These are phyloP conservation scores for Oplegnathus fasciatus DNA, from an alignment of 2,113 vertebrate genomes.

Conservation along the genomic window DNA sequence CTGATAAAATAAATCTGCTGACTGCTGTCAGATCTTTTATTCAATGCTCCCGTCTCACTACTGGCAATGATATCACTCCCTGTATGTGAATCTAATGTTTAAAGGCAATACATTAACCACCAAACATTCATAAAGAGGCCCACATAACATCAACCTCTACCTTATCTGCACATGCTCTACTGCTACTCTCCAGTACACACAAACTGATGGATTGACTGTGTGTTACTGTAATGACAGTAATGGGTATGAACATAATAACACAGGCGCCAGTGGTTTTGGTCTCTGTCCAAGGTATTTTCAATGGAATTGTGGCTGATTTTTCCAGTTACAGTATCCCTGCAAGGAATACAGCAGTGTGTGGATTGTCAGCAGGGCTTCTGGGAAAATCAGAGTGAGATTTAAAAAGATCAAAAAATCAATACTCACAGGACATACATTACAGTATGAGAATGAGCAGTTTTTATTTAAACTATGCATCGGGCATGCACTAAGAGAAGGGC, in stretches of 20 bases:
- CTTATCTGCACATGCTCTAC: background rate
- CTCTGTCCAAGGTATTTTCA: background rate
- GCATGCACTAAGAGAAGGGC: background rate
- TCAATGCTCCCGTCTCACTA: background rate
- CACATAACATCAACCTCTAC: background rate
- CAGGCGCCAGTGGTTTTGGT: background rate
- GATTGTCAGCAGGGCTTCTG: constrained; percentile 2
- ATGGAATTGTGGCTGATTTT: background rate
- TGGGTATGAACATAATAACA: constrained; percentile 4
- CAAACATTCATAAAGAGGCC: background rate
- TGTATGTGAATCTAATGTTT: background rate
- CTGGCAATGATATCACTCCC: background rate
- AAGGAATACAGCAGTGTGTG: background rate
- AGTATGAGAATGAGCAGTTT: constrained; percentile 5
- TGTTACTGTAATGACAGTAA: background rate
- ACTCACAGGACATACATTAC: background rate
- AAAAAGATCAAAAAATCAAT: constrained; percentile 36
- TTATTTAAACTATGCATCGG: constrained; percentile 2
- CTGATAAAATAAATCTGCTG: constrained; percentile 6
- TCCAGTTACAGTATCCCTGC: background rate
- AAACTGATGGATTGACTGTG: background rate
- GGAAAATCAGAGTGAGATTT: constrained; percentile 24
- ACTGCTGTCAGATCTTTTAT: background rate
- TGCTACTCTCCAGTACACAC: background rate
- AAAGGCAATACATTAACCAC: background rate